Base-by-base conservation (phyloP, 1,140 invertebrate genomes). In the Lordiphosa stackelbergi region DNA sequence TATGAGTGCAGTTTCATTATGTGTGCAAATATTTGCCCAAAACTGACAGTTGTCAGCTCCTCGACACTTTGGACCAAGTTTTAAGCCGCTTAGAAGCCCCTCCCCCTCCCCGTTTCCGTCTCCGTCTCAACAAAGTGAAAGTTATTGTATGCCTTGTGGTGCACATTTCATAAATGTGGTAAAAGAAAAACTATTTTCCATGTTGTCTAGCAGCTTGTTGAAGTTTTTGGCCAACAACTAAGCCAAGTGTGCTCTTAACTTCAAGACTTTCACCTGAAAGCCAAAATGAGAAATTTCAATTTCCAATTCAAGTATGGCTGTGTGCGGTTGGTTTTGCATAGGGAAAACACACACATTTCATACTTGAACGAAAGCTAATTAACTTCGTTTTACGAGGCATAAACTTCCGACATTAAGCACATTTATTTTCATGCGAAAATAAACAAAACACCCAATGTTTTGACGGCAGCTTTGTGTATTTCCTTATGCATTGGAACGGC, bases 101-200 rank as follows among this genome's bases (percentile, higher is more conserved):
- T 8, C 16, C 10, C 7, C 8, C 37, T 0, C 11, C 8, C 41
- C 12, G 3, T n/a, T 6, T 5, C 19, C 8, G n/a, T 0, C 12
- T 8, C 11, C 24, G 8, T 24, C 24, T 43, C 16, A 3, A 5
- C 74, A 66, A 68, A 71, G 71, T 75, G 71, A 79, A 79, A 79
- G 75, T 81, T 79, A 75, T 79, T 75, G 66, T 71, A 52, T 19
- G 42, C 45, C 56, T 53, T 69, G 66, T 58, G 75, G 74, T 75
- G 71, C 75, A 71, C 66, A 75, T 79, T 81, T 79, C 75, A 83
- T 81, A 83, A 83, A 81, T 83, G 77, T 63, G 58, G 68, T 51
- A 46, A 34, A 62, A 63, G 72, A 69, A 74, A 74, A 83, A 83
- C 75, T 83, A 75, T 83, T 81, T 79, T 66, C 51, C 10, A 35